These are phyloP conservation scores for Whitmania pigra DNA, from an alignment of 1,140 invertebrate species.

Conservation along the genomic window DNA sequence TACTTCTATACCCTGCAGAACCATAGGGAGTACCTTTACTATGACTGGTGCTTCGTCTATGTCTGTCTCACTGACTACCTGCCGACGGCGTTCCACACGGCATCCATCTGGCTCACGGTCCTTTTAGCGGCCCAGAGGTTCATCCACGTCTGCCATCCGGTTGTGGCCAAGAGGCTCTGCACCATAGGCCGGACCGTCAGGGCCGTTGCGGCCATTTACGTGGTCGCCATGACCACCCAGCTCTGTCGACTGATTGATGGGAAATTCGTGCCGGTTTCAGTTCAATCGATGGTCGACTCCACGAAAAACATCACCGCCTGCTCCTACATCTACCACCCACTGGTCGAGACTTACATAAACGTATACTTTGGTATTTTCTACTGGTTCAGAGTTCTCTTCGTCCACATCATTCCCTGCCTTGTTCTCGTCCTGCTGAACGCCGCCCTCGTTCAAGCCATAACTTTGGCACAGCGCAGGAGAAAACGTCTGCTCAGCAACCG, in stretches of 20 bases:
- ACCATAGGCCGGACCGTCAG: constrained; percentile 62
- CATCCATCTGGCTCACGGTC: constrained; percentile 81
- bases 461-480: constrained; percentile 62
- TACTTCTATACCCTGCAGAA: constrained; percentile 14
- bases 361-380: constrained; percentile 67
- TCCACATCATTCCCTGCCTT: constrained; percentile 75
- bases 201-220: constrained; percentile 59
- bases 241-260: constrained; percentile 62
- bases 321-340: too few species aligned
- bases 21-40: not conserved
- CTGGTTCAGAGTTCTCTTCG: constrained; percentile 73
- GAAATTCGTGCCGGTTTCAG: constrained; percentile 42
- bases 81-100: constrained; percentile 45
- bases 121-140: constrained; percentile 89
- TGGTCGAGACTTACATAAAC: constrained; percentile 32
- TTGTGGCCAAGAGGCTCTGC: constrained; percentile 69
- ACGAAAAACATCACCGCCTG: constrained; percentile 22
- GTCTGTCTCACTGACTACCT: constrained; percentile 36
- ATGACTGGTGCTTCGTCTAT: constrained; percentile 21
- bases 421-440: constrained; percentile 76
- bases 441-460: constrained; percentile 68
- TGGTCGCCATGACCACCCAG: constrained; percentile 64
- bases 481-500: constrained; percentile 70
- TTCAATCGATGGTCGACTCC: constrained; percentile 52
- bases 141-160: constrained; percentile 82